phyloP scores from a whole-genome alignment of 2,113 vertebrate species.

The Spea multiplicata region DNA sequence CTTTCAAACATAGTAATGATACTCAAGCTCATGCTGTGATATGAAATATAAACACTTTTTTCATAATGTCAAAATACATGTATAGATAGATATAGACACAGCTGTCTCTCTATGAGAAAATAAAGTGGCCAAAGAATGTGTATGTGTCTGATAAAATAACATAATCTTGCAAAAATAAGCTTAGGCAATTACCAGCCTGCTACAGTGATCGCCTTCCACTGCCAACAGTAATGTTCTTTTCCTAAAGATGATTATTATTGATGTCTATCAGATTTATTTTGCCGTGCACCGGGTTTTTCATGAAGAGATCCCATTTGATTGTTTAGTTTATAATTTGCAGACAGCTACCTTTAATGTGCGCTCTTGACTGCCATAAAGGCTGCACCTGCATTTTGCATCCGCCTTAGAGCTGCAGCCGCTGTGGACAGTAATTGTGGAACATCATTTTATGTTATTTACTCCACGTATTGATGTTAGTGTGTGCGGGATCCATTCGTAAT shows the following conservation, averaged over 20 bases:
- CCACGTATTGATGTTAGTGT: constrained; percentile 66
- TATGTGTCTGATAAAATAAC: no score
- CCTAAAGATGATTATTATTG: not conserved
- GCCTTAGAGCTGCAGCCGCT: constrained; percentile 63
- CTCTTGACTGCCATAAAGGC: constrained; percentile 79
- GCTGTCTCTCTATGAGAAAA: no score
- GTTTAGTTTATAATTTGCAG: constrained; percentile 52
- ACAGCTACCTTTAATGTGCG: constrained; percentile 71
- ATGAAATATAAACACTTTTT: no score
- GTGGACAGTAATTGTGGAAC: constrained; percentile 72
- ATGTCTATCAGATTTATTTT: constrained; percentile 16
- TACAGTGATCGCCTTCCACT: not conserved
- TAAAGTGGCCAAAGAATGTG: no score
- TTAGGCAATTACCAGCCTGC: not conserved
- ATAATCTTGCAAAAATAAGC: no score
- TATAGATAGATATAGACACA: no score
- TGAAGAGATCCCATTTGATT: constrained; percentile 22
- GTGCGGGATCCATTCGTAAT: constrained; percentile 59
- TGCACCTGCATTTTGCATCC: constrained; percentile 73
- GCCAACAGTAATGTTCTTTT: not conserved
- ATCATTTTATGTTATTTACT: constrained; percentile 76
- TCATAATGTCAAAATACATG: no score
- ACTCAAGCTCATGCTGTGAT: no score
- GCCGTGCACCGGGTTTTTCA: not conserved
- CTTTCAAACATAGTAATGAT: no score